phyloP scores from a whole-genome alignment of 2,888 invertebrate species.

The Athetis lepigone region DNA sequence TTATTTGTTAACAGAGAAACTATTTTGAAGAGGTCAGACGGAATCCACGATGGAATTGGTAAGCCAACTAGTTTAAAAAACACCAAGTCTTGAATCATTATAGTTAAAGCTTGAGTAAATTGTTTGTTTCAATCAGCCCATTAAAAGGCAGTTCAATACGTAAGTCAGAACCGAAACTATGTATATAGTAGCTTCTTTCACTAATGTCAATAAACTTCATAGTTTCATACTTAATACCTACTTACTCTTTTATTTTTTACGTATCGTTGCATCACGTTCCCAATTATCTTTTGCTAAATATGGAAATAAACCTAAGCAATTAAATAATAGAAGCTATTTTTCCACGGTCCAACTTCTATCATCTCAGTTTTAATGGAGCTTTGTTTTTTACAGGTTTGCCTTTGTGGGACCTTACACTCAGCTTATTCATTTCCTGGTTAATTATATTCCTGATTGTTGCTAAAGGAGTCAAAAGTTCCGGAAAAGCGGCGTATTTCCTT shows the following conservation, averaged over 20 bases:
- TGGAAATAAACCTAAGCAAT: too few relatives aligned
- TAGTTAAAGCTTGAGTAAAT: too few relatives aligned
- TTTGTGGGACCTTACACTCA: slow-evolving; percentile 92
- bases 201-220: too few relatives aligned
- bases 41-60: slow-evolving; percentile 79
- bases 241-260: too few relatives aligned
- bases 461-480: slow-evolving; percentile 94
- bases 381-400: slow-evolving; percentile 84
- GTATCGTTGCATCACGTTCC: too few relatives aligned
- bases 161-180: too few relatives aligned
- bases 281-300: too few relatives aligned
- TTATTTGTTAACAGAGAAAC: slow-evolving; percentile 67
- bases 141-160: too few relatives aligned
- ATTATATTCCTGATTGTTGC: slow-evolving; percentile 93
- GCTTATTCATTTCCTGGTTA: slow-evolving; percentile 93
- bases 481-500: slow-evolving; percentile 96
- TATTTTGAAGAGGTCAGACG: slow-evolving; percentile 74
- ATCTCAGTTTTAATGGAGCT: background rate
- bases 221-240: too few relatives aligned
- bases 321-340: too few relatives aligned
- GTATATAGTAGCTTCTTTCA: too few relatives aligned
- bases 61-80: slow-evolving; percentile 46
- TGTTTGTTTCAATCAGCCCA: too few relatives aligned
- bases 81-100: background rate
- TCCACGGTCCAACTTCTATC: background rate